Percentiles rank a stretch among this genome's conserved stretches.
phyloP scores from a whole-genome alignment of 2,797 vertebrate species.

The Rhodeus uyekii region DNA sequence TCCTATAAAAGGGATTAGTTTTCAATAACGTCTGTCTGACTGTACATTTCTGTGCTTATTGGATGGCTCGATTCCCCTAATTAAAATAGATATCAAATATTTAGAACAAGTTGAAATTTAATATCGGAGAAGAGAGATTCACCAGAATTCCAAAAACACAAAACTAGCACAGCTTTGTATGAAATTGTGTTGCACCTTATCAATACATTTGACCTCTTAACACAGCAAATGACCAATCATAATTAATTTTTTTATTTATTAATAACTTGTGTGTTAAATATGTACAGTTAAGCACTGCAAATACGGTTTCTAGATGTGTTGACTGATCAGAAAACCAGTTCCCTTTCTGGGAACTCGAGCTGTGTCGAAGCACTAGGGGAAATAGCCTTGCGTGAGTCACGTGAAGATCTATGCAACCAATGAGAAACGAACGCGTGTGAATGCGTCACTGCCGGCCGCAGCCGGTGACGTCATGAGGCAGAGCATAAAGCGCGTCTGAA shows the following conservation, averaged over 20 bases:
- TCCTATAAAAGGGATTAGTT: not conserved
- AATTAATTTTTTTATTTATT: not conserved
- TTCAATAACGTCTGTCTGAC: not conserved
- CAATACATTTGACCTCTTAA: not conserved
- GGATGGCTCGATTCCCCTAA: no score
- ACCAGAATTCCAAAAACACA: not conserved
- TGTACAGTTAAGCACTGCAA: not conserved
- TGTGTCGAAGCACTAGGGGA: no score
- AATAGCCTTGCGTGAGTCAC: no score
- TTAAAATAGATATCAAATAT: not conserved
- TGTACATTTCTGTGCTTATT: not conserved
- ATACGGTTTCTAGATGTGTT: conserved; percentile 14
- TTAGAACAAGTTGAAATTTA: not conserved
- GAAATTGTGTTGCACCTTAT: not conserved
- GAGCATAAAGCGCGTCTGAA: no score
- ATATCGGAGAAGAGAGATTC: not conserved
- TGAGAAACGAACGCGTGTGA: no score
- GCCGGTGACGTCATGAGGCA: no score
- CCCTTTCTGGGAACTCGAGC: no score
- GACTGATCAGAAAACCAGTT: conserved; percentile 50
- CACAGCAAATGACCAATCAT: not conserved
- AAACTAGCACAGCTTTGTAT: not conserved
- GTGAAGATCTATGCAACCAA: no score
- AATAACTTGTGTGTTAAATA: not conserved
- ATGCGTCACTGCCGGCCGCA: no score